phyloP scores from a whole-genome alignment of 2,888 invertebrate species.

The Vannuccia rotundouncinata region DNA sequence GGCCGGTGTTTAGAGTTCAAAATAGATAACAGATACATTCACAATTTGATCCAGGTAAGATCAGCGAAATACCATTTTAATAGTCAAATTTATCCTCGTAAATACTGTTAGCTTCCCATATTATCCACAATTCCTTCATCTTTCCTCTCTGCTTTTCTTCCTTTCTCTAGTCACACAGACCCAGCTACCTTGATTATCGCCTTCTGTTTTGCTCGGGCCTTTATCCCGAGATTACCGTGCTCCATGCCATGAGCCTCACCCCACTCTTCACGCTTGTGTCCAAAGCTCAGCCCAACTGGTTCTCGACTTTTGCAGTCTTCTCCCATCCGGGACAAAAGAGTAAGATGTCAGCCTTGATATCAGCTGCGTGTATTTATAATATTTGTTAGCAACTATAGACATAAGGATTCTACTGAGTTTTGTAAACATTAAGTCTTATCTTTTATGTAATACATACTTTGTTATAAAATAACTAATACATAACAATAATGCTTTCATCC shows the following conservation, averaged over 20 bases:
- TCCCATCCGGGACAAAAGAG: neutral
- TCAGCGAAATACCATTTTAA: neutral
- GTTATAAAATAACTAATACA: no score
- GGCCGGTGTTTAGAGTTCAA: neutral
- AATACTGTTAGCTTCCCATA: no score
- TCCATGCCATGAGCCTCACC: neutral
- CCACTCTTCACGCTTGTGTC: neutral
- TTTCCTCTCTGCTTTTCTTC: neutral
- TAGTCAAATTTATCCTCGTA: no score
- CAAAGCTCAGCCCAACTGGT: neutral
- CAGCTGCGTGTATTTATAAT: no score
- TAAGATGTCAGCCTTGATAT: neutral
- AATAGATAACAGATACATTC: neutral
- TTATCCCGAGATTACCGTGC: neutral
- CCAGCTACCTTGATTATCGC: constrained; percentile 5
- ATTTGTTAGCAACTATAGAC: no score
- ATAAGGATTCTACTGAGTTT: no score
- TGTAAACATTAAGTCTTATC: no score
- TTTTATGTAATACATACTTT: no score
- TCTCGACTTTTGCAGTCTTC: neutral
- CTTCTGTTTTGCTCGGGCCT: constrained; percentile 15
- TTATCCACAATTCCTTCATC: no score
- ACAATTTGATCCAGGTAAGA: neutral
- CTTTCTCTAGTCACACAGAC: neutral
- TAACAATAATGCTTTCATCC: no score